Evolutionary conservation across 1,140 invertebrate species (phyloP), one percentile per base, ranked within the genome.

Genomic region (Leguminivora glycinivorella): DNA sequence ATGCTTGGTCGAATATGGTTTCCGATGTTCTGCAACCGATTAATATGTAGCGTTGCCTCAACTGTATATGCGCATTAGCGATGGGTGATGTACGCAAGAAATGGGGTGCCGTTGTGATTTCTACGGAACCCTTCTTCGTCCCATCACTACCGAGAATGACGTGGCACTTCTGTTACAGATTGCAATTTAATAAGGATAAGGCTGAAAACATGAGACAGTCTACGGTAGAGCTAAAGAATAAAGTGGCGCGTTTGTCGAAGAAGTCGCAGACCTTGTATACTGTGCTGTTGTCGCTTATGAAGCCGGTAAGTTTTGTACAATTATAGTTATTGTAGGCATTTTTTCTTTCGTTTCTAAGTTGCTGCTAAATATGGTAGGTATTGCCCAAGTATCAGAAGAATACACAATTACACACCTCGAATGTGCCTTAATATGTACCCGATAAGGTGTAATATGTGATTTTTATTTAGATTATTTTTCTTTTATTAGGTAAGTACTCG

Each of bases 111-210:
- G 47, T 52, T 52, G 47, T 10, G 7, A 52, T 52, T 19, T 52
- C 0, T 22, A 22, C 47, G 47, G 47, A 52, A 22, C 47, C 47
- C 47, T 52, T 7, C 14, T 43, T 9, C n/a, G 22, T 6, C 6
- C 2, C 19, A 52, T 9, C 17, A 52, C 6, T 17, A 29, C 58
- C 58, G 17, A 10, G 14, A 63, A 63, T 63, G 25, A 63, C 58
- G n/a, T 7, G n/a, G 56, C 29, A 70, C 70, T 58, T 71, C 58
- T 56, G 19, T 60, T 70, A 22, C 63, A 73, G 63, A 68, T 72
- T 69, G 31, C 73, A 75, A 66, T 77, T 74, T 25, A 71, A 79
- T 38, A 74, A 75, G 66, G 40, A 70, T 52, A 79, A 75, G 60
- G 60, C 75, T 24, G 70, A 77, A 40, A 71, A 79, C 6, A 74